Evolutionary conservation across 2,113 vertebrate species (phyloP).

Genomic region (Amblyornis subalaris): DNA sequence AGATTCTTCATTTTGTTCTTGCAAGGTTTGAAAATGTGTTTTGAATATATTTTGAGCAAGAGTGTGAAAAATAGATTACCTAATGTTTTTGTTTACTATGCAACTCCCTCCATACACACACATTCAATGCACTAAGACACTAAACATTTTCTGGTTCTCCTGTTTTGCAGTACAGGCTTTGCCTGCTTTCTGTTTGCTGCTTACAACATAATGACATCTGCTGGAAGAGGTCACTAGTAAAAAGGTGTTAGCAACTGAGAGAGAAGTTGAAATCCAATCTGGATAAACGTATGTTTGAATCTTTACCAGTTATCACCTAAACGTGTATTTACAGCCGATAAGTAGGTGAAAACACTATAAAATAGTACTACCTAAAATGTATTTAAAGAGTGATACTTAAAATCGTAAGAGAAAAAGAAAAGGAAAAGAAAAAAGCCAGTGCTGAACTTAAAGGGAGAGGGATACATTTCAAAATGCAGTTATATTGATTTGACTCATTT

Average conservation of each 20-base stretch:
- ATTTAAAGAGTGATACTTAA: neutral
- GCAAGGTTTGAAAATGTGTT: constrained; percentile 30
- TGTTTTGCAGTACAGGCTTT: neutral
- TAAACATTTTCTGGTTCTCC: constrained; percentile 22
- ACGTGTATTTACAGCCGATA: constrained; percentile 7
- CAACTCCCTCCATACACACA: neutral
- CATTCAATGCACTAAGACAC: neutral
- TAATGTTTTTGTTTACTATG: neutral
- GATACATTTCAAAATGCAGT: neutral
- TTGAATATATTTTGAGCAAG: constrained; percentile 36
- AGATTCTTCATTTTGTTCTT: constrained; percentile 31
- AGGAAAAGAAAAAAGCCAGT: neutral
- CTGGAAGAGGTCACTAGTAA: constrained; percentile 63
- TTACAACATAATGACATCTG: constrained; percentile 60
- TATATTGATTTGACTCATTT: neutral
- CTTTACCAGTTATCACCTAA: constrained; percentile 53
- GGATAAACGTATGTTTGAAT: constrained; percentile 64
- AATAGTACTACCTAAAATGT: neutral
- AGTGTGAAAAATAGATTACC: constrained; percentile 29
- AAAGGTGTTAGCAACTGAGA: constrained; percentile 65
- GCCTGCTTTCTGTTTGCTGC: constrained; percentile 55
- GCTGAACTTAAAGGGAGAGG: neutral
- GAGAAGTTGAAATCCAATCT: constrained; percentile 66
- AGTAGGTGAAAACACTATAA: constrained; percentile 39
- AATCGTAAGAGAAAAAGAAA: neutral